Conservation (phyloP, 92 coral and sea anemone genomes). For the Actinostola sp. region DNA sequence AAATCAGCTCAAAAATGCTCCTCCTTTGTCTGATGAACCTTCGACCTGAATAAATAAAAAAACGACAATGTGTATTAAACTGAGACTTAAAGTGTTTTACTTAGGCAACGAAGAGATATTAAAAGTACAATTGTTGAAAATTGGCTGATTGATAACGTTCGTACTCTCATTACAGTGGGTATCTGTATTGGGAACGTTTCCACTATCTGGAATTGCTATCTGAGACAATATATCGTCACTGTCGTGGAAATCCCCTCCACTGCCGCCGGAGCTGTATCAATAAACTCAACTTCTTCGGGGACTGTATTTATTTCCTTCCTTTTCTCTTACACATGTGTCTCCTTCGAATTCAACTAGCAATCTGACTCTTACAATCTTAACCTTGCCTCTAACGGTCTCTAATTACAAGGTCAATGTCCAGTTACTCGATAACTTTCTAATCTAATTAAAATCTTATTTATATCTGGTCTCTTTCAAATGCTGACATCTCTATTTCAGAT, state of each 20-base stretch:
- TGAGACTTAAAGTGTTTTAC: neutral
- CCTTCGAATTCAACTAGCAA: no score
- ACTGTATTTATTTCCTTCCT: no score
- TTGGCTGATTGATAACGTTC: no score
- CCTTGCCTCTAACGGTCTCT: conserved; percentile 1
- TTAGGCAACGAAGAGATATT: neutral
- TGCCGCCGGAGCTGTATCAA: no score
- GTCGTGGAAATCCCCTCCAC: no score
- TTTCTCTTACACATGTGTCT: no score
- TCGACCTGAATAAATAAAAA: conserved; percentile 17
- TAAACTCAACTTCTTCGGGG: no score
- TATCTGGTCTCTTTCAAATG: conserved; percentile 9
- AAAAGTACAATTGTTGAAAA: conserved; percentile 11
- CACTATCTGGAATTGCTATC: conserved; percentile 14
- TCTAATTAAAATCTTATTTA: no score
- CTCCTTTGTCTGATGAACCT: conserved; percentile 9
- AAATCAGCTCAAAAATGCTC: neutral
- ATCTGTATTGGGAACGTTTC: no score
- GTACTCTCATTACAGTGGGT: no score
- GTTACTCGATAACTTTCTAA: conserved; percentile 1
- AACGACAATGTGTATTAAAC: neutral
- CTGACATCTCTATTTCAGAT: conserved; percentile 9
- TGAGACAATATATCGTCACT: conserved; percentile 7
- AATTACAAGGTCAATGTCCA: conserved; percentile 1
- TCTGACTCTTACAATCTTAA: no score